Evolutionary conservation across 1,140 invertebrate genomes (phyloP).

Genomic region (Heliconius eleuchia): DNA sequence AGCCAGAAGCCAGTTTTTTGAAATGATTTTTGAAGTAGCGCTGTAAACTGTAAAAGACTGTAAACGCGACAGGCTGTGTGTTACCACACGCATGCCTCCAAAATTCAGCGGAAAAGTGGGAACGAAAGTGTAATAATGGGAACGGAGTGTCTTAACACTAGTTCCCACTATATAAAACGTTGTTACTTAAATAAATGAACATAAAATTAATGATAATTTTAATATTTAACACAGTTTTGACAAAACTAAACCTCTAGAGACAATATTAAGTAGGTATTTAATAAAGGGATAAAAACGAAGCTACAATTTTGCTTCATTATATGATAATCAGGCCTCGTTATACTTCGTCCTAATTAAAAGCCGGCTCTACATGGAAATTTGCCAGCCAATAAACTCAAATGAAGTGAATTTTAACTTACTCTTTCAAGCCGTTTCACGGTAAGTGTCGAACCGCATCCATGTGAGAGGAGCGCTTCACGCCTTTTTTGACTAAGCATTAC

Average conservation of each 20-base stretch:
- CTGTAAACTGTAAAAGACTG: too few relatives aligned
- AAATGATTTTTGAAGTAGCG: too few relatives aligned
- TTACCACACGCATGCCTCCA: too few relatives aligned
- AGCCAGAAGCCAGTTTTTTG: too few relatives aligned
- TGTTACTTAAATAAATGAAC: too few relatives aligned
- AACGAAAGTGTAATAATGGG: too few relatives aligned
- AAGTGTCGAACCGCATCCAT: constrained; percentile 15
- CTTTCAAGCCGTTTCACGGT: constrained; percentile 18
- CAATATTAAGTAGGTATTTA: neutral
- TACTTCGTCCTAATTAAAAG: constrained; percentile 11
- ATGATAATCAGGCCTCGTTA: neutral
- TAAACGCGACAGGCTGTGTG: too few relatives aligned
- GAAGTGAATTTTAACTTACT: constrained; percentile 22
- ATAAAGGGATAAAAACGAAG: neutral
- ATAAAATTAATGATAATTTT: too few relatives aligned
- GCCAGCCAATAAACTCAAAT: constrained; percentile 16
- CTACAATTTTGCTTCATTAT: neutral
- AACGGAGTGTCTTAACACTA: too few relatives aligned
- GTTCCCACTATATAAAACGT: too few relatives aligned
- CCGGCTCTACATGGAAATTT: neutral
- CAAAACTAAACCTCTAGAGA: neutral
- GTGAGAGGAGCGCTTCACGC: constrained; percentile 9
- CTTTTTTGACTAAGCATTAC: constrained; percentile 11
- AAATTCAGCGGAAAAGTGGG: too few relatives aligned
- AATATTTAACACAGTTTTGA: neutral